phyloP scores from a whole-genome alignment of 2,113 vertebrate species.

The Setophaga coronata region DNA sequence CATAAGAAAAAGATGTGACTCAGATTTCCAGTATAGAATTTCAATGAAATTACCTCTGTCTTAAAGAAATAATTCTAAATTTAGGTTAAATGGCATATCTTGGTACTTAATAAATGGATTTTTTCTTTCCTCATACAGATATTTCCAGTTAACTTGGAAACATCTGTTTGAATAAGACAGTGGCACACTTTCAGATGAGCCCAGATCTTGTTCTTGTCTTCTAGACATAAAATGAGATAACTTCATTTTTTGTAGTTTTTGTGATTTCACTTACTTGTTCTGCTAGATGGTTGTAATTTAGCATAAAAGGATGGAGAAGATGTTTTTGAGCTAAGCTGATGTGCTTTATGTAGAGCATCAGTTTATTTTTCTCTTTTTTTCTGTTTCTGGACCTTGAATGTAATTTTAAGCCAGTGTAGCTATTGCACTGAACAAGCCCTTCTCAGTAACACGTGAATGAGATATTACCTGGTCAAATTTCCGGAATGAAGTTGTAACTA shows the following conservation, averaged over 20 bases:
- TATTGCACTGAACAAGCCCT: neutral
- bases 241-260: neutral
- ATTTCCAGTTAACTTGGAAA: neutral
- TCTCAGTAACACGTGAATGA: neutral
- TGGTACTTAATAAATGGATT: neutral
- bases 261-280: neutral
- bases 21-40: neutral
- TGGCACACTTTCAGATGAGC: neutral
- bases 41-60: neutral
- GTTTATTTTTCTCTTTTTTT: neutral
- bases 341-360: neutral
- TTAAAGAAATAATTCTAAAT: neutral
- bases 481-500: neutral
- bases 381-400: neutral
- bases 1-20: neutral
- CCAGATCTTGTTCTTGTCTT: neutral
- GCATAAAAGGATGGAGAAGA: neutral
- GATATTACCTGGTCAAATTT: neutral
- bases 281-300: neutral
- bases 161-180: neutral
- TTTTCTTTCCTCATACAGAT: neutral
- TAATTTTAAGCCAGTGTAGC: neutral
- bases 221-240: neutral
- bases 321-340: neutral
- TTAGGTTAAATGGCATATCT: neutral